phyloP scores from a whole-genome alignment of 2,113 vertebrate genomes.

The Cephalopterus ornatus region DNA sequence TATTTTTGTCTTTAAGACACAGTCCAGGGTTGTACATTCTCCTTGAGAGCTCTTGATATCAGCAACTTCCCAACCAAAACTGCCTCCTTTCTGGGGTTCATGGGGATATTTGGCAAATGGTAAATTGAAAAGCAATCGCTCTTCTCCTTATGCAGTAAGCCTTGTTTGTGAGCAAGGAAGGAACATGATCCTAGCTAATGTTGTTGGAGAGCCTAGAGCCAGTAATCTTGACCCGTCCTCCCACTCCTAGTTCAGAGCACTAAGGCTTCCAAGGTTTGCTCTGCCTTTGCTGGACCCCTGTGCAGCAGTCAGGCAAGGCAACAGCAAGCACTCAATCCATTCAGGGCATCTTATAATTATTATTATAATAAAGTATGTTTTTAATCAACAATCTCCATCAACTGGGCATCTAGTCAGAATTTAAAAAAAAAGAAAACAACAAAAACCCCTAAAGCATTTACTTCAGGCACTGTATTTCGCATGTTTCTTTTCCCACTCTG shows the following conservation, averaged over 20 bases:
- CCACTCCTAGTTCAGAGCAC: not conserved
- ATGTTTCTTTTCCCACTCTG: not conserved
- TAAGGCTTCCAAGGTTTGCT: not conserved
- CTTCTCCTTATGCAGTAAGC: not conserved
- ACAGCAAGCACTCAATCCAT: not conserved
- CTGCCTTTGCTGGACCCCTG: not conserved
- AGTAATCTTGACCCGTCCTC: not conserved
- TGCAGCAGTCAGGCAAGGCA: not conserved
- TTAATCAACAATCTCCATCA: not conserved
- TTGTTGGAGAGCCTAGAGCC: not conserved
- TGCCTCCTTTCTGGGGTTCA: not conserved
- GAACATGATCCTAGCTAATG: rapidly evolving
- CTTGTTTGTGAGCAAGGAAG: not conserved
- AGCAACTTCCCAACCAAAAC: not conserved
- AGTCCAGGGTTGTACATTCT: not conserved
- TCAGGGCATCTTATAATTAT: not conserved
- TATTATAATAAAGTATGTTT: not conserved
- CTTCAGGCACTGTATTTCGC: not conserved
- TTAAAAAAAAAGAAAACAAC: not conserved
- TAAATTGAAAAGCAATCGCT: not conserved
- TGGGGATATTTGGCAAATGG: not conserved
- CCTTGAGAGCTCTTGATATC: not conserved
- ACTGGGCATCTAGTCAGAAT: not conserved
- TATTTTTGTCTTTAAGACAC: not conserved
- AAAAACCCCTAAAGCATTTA: not conserved